Percentiles rank a stretch among this genome's conserved stretches.
Conservation (phyloP, 2,797 vertebrate species). For the Sebastes reedi region DNA sequence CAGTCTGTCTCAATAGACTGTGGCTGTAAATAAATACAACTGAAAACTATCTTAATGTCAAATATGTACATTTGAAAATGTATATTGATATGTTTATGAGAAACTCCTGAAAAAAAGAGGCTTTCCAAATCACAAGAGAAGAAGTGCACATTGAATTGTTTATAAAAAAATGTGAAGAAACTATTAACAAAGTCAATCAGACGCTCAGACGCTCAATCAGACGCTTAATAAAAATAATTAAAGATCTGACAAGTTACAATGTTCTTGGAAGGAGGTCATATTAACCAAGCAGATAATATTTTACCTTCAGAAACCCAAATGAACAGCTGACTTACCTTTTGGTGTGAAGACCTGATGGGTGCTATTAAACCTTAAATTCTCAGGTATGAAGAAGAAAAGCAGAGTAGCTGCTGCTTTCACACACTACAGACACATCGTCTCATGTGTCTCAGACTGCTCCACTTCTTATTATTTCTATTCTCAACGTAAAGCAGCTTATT, state of each 20-base stretch:
- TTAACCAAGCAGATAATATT: not conserved
- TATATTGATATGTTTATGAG: not conserved
- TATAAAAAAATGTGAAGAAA: too few relatives aligned
- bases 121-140: not conserved
- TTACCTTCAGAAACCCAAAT: not conserved
- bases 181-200: not conserved
- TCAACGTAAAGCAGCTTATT: conserved; percentile 90
- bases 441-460: conserved; percentile 77
- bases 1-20: too few relatives aligned
- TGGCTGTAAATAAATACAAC: not conserved
- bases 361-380: not conserved
- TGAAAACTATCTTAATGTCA: not conserved
- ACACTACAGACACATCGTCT: conserved; percentile 13
- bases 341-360: not conserved
- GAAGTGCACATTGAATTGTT: not conserved
- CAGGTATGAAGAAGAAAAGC: not conserved
- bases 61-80: not conserved
- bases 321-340: conserved; percentile 39
- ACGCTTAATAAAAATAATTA: not conserved
- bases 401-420: conserved; percentile 14
- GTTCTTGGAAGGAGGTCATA: not conserved
- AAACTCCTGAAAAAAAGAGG: not conserved
- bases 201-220: not conserved
- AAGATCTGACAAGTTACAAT: not conserved
- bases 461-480: conserved; percentile 89